Conservation (phyloP, 2,888 invertebrate genomes). For the Petrolisthes manimaculis region DNA sequence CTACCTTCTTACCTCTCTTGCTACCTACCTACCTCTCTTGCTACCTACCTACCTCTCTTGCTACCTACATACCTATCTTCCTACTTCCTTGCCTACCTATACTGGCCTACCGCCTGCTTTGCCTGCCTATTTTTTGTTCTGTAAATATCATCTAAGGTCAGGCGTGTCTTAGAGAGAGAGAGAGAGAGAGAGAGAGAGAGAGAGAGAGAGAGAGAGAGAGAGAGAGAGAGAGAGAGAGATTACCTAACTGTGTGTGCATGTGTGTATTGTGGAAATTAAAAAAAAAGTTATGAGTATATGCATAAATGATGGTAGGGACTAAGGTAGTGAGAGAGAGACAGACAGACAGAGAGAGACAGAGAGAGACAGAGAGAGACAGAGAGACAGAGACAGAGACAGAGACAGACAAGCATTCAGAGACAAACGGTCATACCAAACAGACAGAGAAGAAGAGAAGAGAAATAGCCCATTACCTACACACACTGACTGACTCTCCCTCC, state of each 20-base stretch:
- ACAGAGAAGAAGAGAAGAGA: neutral
- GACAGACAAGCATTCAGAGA: neutral
- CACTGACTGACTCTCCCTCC: too few relatives aligned
- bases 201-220: conserved; percentile 14
- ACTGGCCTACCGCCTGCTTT: neutral
- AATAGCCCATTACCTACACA: too few relatives aligned
- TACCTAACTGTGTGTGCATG: neutral
- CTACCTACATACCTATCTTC: neutral
- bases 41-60: neutral
- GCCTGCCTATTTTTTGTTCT: neutral
- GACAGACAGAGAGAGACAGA: neutral
- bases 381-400: neutral
- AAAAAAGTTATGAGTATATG: conserved; percentile 5
- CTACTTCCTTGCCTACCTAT: neutral
- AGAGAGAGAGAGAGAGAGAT: conserved; percentile 1
- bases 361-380: neutral
- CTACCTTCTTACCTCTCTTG: neutral
- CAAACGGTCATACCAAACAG: neutral
- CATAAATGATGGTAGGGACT: neutral
- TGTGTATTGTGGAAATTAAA: neutral
- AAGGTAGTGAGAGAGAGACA: neutral
- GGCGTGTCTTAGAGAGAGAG: too few relatives aligned
- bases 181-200: conserved; percentile 16
- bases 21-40: neutral
- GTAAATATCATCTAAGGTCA: too few relatives aligned